Percentiles rank a stretch among this genome's conserved stretches.
These are phyloP conservation scores for Neoscelio sp. DNA, from an alignment of 2,888 invertebrate species.

Conservation along the genomic window DNA sequence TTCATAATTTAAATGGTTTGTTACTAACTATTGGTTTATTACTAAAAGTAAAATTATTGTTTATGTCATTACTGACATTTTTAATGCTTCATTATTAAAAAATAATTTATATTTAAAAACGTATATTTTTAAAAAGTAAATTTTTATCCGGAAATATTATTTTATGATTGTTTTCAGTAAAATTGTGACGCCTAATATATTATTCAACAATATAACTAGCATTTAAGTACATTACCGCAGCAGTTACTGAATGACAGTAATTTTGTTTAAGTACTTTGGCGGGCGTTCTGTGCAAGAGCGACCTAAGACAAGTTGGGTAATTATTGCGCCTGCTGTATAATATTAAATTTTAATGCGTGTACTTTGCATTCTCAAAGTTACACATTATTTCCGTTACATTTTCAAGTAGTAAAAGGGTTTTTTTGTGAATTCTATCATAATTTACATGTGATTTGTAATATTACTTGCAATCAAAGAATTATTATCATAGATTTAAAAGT, in stretches of 20 bases:
- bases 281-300: conserved; percentile 25
- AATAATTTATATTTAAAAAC: neutral
- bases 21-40: conserved; percentile 13
- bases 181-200: conserved; percentile 30
- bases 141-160: neutral
- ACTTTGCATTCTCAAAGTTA: conserved; percentile 28
- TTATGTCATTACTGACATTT: too few relatives aligned
- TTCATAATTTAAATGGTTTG: conserved; percentile 21
- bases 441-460: conserved; percentile 6
- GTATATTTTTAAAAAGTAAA: too few relatives aligned
- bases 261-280: conserved; percentile 34
- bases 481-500: too few relatives aligned
- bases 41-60: too few relatives aligned
- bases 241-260: conserved; percentile 31
- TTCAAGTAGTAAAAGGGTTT: neutral
- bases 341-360: conserved; percentile 38
- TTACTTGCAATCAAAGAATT: neutral
- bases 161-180: conserved; percentile 15
- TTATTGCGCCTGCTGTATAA: conserved; percentile 34
- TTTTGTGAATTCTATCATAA: neutral
- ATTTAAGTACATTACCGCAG: conserved; percentile 14
- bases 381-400: conserved; percentile 28
- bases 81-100: neutral
- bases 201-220: conserved; percentile 19
- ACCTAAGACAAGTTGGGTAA: conserved; percentile 33